Evolutionary conservation across 2,113 vertebrate species (phyloP), one percentile per base, ranked within the genome.

Genomic region (Vombatus ursinus): DNA sequence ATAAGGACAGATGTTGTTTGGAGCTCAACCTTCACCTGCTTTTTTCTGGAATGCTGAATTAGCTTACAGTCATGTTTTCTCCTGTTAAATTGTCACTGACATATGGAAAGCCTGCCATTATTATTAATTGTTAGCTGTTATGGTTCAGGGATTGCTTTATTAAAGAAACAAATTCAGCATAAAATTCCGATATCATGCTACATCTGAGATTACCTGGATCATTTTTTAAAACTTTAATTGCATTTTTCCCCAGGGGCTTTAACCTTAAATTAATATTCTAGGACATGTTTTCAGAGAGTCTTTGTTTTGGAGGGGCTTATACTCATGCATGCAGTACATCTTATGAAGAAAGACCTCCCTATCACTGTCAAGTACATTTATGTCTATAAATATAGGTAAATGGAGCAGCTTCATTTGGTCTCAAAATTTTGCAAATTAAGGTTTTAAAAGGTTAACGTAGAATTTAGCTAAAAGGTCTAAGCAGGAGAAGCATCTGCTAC

Each of bases 281-380:
- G 53, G 90, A 93, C n/a, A 93, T 14, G n/a, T n/a, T n/a, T n/a
- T n/a, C 49, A 91, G 50, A 91, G 54, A 92, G 19, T 77, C 92
- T 91, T 89, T 95, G 52, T 94, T 92, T 93, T 44, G 50, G 19
- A 28, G 53, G 19, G 90, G 7, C 77, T 48, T 47, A 92, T 89
- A 92, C 94, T 92, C 89, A 94, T 25, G 90, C 52, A 31, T 23
- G 14, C n/a, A 92, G 31, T 19, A 52, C 52, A 12, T 96, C 14
- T 49, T 89, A 50, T 44, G 93, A 95, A 94, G 92, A 96, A 93
- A 95, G 95, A 89, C 44, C 50, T 47, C 94, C 1, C n/a, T 77
- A 90, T 6, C 25, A 25, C 26, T 89, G 22, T 51, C 14, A n/a
- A 19, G 84, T 8, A 25, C 22, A 89, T 92, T 61, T 95, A 52